phyloP scores from a whole-genome alignment of 2,797 vertebrate genomes.

The Pogoniulus pusillus region DNA sequence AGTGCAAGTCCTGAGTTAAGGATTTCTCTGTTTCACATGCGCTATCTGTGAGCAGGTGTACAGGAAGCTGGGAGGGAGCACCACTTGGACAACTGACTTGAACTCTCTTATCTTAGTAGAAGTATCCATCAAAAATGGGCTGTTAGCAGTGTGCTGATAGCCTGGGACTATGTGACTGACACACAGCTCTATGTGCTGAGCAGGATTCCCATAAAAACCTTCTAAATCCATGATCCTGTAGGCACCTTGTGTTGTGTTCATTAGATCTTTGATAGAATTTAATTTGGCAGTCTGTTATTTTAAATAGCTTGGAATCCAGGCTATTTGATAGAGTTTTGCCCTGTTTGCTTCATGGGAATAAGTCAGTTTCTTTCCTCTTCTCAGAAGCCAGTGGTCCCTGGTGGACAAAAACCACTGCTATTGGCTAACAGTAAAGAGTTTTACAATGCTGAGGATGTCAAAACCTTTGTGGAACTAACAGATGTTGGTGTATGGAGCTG shows the following conservation, averaged over 20 bases:
- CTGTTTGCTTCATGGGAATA: not conserved
- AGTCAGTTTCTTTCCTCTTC: not conserved
- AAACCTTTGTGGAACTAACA: rapidly evolving
- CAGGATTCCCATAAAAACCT: not conserved
- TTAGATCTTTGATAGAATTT: not conserved
- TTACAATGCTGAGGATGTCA: not conserved
- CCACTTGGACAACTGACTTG: not conserved
- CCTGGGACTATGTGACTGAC: not conserved
- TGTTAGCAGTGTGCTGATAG: not conserved
- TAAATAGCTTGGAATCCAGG: not conserved
- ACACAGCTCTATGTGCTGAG: not conserved
- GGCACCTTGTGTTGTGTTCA: rapidly evolving
- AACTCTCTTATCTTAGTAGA: not conserved
- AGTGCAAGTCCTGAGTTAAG: not conserved
- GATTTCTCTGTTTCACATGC: not conserved
- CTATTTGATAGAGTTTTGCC: not conserved
- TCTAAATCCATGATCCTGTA: not conserved
- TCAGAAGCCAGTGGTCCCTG: not conserved
- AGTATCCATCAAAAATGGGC: not conserved
- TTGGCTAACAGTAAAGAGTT: not conserved
- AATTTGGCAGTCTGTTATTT: not conserved
- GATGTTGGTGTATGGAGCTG: not conserved
- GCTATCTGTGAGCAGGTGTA: not conserved
- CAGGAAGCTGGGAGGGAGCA: not conserved
- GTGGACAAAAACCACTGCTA: not conserved